Conservation (phyloP, 1,140 invertebrate genomes). For the Radopholus similis region DNA sequence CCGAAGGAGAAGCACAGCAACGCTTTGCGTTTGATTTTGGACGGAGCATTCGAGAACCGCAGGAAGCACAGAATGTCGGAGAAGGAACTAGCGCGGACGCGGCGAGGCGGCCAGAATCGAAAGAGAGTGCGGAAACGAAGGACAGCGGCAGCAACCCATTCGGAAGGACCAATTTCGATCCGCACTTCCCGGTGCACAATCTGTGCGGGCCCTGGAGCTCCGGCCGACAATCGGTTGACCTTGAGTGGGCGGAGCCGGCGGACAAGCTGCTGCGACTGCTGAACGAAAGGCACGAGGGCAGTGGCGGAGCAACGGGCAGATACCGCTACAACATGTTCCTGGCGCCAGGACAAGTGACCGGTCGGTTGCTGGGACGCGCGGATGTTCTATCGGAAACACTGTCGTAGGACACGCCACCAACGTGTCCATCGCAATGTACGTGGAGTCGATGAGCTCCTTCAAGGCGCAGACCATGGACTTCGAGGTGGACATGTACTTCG, state of each 20-base stretch:
- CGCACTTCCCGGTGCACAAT: slow-evolving; percentile 24
- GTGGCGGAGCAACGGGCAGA: slow-evolving; percentile 18
- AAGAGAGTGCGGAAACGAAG: neutral
- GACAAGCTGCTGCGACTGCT: slow-evolving; percentile 50
- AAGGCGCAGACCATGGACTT: slow-evolving; percentile 60
- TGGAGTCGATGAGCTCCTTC: slow-evolving; percentile 60
- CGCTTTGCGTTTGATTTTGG: neutral
- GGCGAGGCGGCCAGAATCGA: neutral
- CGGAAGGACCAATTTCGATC: slow-evolving; percentile 28
- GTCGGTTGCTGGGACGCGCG: no score
- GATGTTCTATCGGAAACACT: no score
- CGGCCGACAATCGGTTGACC: slow-evolving; percentile 25
- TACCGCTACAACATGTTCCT: slow-evolving; percentile 59
- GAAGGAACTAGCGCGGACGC: no score
- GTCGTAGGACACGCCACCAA: slow-evolving; percentile 48
- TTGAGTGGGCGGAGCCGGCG: slow-evolving; percentile 53
- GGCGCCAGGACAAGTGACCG: slow-evolving; percentile 50
- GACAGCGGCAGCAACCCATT: slow-evolving; percentile 26
- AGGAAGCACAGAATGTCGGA: neutral
- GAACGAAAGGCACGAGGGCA: slow-evolving; percentile 47
- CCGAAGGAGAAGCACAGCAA: neutral
- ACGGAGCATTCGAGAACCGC: neutral
- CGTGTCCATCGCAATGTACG: slow-evolving; percentile 55
- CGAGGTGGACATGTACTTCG: slow-evolving; percentile 59
- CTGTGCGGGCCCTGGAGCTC: slow-evolving; percentile 34